Evolutionary conservation across 2,797 vertebrate species (phyloP).

Genomic region (Gephyroberyx darwinii): DNA sequence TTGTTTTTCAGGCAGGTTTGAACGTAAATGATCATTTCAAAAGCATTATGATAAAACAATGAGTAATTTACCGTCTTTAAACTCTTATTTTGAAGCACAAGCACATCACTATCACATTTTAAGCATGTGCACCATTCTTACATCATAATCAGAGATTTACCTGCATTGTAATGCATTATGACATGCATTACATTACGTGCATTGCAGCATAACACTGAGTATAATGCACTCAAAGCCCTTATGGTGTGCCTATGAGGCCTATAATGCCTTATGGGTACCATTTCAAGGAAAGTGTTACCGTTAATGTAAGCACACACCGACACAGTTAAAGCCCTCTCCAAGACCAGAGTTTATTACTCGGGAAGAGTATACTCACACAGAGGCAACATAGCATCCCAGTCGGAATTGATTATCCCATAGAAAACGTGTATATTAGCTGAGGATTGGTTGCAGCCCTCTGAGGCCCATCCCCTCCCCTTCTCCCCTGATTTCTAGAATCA

Average conservation of each 20-base stretch:
- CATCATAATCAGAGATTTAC: too few relatives aligned
- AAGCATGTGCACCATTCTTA: too few relatives aligned
- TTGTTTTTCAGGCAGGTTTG: not conserved
- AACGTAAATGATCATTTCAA: not conserved
- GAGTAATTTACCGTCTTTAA: not conserved
- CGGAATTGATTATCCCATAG: conserved; percentile 5
- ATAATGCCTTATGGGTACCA: too few relatives aligned
- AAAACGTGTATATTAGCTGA: conserved; percentile 11
- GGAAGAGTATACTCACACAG: not conserved
- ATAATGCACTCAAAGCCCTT: too few relatives aligned
- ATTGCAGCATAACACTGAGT: too few relatives aligned
- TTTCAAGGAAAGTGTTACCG: too few relatives aligned
- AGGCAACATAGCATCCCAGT: not conserved
- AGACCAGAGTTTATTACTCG: not conserved
- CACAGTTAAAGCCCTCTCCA: not conserved
- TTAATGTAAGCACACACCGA: not conserved
- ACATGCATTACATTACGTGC: too few relatives aligned
- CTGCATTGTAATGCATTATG: too few relatives aligned
- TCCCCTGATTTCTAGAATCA: not conserved
- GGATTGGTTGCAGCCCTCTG: not conserved
- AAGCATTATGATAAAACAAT: not conserved
- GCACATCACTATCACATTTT: too few relatives aligned
- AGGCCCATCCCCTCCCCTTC: not conserved
- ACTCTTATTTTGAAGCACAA: too few relatives aligned
- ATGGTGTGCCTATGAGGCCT: too few relatives aligned